These are phyloP conservation scores for Zoroaster sp. DNA, from an alignment of 53 echinoderm and acorn worm genomes.

Conservation along the genomic window DNA sequence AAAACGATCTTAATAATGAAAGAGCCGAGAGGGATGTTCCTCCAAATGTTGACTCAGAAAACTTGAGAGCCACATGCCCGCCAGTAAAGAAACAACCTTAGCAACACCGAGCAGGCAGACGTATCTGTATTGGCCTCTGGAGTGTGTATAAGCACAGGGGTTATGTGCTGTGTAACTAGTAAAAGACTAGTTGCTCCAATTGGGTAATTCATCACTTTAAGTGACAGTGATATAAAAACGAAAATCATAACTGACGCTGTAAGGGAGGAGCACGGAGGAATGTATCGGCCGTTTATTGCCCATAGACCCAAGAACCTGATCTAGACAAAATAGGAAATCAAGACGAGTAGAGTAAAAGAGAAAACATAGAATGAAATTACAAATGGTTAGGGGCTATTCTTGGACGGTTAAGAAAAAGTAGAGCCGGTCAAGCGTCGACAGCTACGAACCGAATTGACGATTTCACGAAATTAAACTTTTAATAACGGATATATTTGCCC, in stretches of 20 bases:
- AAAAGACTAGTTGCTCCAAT: slow-evolving; percentile 4
- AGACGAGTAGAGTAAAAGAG: background rate
- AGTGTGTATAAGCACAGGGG: no score
- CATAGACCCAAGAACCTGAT: background rate
- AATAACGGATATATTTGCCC: background rate
- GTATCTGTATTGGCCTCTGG: background rate
- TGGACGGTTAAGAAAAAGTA: background rate
- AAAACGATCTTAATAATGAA: slow-evolving; percentile 8
- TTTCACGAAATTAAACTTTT: background rate
- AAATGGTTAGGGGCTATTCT: background rate
- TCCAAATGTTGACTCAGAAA: slow-evolving; percentile 17
- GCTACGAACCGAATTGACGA: background rate
- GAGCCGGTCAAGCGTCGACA: background rate
- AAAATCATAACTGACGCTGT: background rate
- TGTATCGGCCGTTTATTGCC: background rate
- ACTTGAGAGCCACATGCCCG: slow-evolving; percentile 1
- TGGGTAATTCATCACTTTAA: slow-evolving; percentile 14
- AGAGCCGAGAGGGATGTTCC: background rate
- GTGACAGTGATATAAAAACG: slow-evolving; percentile 8
- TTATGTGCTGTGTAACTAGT: background rate
- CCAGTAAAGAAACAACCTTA: background rate
- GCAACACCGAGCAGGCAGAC: background rate
- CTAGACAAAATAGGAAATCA: background rate
- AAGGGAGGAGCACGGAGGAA: background rate
- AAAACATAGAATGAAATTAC: slow-evolving; percentile 30